Percentiles rank a stretch among this genome's conserved stretches.
Evolutionary conservation across 2,113 vertebrate species (phyloP).

Genomic region (Alexandromys fortis): DNA sequence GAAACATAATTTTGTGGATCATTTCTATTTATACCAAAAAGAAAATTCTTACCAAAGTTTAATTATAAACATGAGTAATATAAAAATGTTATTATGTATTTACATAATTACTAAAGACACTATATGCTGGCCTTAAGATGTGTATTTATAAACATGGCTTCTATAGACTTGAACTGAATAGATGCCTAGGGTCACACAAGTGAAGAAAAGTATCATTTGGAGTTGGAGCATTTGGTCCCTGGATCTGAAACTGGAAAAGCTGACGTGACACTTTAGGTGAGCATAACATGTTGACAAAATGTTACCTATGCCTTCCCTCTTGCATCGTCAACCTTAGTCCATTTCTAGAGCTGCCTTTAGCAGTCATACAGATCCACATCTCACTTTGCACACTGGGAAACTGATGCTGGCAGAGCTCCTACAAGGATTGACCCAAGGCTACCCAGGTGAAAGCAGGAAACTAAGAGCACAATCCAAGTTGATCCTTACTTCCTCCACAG

Average conservation of each 20-base stretch:
- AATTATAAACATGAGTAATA: slow-evolving; percentile 3
- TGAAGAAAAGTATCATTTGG: neutral
- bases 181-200: neutral
- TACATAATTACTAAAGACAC: neutral
- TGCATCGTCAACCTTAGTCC: slow-evolving; percentile 2
- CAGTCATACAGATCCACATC: neutral
- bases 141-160: neutral
- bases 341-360: neutral
- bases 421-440: neutral
- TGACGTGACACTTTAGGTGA: neutral
- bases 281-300: slow-evolving; percentile 7
- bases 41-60: neutral
- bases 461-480: neutral
- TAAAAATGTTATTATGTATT: neutral
- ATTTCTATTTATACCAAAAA: slow-evolving; percentile 30
- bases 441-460: neutral
- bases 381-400: slow-evolving; percentile 40
- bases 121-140: neutral
- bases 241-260: neutral
- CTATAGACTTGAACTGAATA: neutral
- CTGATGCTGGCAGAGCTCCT: neutral
- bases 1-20: neutral
- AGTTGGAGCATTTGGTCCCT: neutral
- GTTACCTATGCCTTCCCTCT: neutral
- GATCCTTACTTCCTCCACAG: neutral